phyloP scores from a whole-genome alignment of 2,888 invertebrate genomes.

The Xestia xanthographa region DNA sequence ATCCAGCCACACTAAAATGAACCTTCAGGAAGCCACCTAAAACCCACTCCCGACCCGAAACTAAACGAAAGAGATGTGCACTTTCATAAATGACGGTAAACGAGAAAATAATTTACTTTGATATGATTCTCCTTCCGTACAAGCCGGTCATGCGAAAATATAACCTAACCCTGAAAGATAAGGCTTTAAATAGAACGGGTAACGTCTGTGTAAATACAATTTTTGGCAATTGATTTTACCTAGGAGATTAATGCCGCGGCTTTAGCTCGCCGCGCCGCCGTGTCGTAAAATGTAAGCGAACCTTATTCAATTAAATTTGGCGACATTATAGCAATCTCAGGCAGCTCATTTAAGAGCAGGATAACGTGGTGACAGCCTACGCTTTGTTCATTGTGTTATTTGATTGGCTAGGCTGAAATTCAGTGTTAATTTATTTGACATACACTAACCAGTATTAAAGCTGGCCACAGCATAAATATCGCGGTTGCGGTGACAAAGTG shows the following conservation, averaged over 20 bases:
- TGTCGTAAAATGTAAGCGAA: conserved; percentile 89
- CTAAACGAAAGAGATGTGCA: conserved; percentile 78
- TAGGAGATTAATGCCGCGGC: conserved; percentile 86
- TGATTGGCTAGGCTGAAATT: conserved; percentile 72
- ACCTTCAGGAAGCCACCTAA: conserved; percentile 76
- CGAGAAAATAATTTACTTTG: conserved; percentile 88
- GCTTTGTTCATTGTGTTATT: conserved; percentile 78
- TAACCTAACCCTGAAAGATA: conserved; percentile 75
- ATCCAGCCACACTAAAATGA: conserved; percentile 75
- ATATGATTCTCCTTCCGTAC: conserved; percentile 83
- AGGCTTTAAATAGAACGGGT: conserved; percentile 72
- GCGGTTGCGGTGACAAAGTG: conserved; percentile 30
- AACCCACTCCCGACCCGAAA: conserved; percentile 70
- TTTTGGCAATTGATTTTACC: conserved; percentile 89
- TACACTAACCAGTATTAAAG: conserved; percentile 52
- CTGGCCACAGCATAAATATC: conserved; percentile 42
- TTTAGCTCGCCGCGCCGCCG: conserved; percentile 80
- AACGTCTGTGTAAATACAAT: conserved; percentile 79
- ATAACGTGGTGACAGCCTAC: conserved; percentile 77
- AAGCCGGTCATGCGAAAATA: conserved; percentile 73
- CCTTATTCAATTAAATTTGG: conserved; percentile 90
- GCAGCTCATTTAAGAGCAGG: conserved; percentile 83
- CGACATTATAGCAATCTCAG: conserved; percentile 88
- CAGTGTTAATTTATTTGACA: conserved; percentile 59
- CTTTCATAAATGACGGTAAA: conserved; percentile 83